Evolutionary conservation across 2,113 vertebrate genomes (phyloP).

Genomic region (Anguilla rostrata): DNA sequence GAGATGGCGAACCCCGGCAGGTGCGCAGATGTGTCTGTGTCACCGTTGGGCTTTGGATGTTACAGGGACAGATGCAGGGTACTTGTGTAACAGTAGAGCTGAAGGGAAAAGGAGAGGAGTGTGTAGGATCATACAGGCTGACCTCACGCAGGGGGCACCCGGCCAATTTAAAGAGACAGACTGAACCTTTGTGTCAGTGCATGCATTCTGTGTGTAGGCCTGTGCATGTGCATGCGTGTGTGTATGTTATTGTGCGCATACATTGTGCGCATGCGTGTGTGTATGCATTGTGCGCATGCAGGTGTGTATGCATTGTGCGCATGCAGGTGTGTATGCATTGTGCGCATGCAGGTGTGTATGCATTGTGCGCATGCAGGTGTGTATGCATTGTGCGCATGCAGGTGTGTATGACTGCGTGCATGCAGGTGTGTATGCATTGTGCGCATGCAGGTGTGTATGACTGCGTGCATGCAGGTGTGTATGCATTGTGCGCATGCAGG

Average conservation of each 20-base stretch:
- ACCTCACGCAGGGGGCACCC: neutral
- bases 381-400: no score
- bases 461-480: neutral
- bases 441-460: no score
- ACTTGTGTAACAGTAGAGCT: neutral
- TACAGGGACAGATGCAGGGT: no score
- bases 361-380: no score
- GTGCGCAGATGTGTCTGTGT: neutral
- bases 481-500: no score
- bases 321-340: no score
- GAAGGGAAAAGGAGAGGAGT: neutral
- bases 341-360: no score
- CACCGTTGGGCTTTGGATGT: neutral
- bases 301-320: neutral
- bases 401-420: no score
- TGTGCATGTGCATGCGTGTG: neutral
- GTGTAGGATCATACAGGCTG: neutral
- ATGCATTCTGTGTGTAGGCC: neutral
- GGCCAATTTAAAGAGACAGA: slow-evolving; percentile 30
- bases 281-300: no score
- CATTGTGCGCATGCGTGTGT: neutral
- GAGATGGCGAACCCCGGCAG: no score
- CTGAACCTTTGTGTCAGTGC: slow-evolving; percentile 42
- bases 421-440: no score
- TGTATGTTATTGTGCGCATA: neutral